These are phyloP conservation scores for Phyllostomus hastatus DNA, from an alignment of 2,113 vertebrate genomes.

Conservation along the genomic window DNA sequence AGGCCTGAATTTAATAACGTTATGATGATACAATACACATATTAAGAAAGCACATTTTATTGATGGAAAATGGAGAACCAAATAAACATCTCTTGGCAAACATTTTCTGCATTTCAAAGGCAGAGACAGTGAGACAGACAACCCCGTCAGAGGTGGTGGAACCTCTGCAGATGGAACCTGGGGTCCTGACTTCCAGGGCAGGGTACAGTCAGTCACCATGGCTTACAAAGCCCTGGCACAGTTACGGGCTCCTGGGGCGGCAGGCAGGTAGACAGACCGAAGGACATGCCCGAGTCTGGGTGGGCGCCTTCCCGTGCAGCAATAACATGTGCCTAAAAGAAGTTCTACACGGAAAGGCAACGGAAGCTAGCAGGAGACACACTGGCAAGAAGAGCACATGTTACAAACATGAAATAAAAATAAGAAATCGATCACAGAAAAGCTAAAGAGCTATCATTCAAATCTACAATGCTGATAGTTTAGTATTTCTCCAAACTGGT, in stretches of 20 bases:
- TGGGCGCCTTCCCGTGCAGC: too few species aligned
- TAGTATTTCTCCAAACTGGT: neutral
- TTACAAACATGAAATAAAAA: neutral
- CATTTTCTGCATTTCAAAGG: neutral
- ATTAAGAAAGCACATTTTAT: neutral
- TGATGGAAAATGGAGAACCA: neutral
- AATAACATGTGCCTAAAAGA: neutral
- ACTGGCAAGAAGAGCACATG: neutral
- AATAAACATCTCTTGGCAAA: neutral
- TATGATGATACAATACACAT: neutral
- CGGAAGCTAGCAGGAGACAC: neutral
- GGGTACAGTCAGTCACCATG: too few species aligned
- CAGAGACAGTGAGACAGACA: neutral
- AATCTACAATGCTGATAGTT: neutral
- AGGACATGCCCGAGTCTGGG: rapidly evolving
- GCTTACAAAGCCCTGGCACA: neutral
- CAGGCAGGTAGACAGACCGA: neutral
- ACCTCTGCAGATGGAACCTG: neutral
- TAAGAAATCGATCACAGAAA: neutral
- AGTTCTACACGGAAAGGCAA: neutral
- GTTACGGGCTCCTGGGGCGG: neutral
- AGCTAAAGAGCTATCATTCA: neutral
- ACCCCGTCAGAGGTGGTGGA: neutral
- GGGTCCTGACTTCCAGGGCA: neutral
- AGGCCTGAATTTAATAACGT: neutral